These are phyloP conservation scores for Brienomyrus brachyistius DNA, from an alignment of 2,113 vertebrate species.

Conservation along the genomic window DNA sequence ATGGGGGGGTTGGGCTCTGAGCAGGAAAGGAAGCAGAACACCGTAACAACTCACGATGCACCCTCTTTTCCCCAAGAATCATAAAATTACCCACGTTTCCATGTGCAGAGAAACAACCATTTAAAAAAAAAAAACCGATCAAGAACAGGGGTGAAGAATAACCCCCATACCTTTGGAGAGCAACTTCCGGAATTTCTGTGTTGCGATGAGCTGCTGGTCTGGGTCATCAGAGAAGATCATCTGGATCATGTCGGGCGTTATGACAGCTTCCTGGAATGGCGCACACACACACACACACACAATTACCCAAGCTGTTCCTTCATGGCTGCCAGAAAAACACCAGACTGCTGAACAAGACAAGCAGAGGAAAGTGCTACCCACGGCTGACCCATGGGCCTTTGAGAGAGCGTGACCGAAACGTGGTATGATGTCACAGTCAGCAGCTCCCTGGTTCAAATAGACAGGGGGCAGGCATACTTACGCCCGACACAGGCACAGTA, in stretches of 20 bases:
- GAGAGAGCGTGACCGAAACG: background rate
- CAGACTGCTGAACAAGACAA: background rate
- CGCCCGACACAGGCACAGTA: slow-evolving; percentile 77
- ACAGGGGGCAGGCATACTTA: slow-evolving; percentile 42
- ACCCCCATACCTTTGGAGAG: slow-evolving; percentile 73
- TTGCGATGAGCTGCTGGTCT: slow-evolving; percentile 80
- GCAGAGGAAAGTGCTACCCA: background rate
- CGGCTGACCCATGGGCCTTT: background rate
- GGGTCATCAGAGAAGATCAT: slow-evolving; percentile 88
- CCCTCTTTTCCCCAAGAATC: background rate
- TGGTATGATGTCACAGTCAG: background rate
- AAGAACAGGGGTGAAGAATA: background rate
- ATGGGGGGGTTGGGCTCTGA: slow-evolving; percentile 89
- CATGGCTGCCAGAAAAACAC: background rate
- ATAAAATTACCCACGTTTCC: background rate
- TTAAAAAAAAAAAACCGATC: background rate
- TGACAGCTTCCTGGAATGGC: slow-evolving; percentile 75
- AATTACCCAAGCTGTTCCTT: background rate
- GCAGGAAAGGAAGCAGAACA: background rate
- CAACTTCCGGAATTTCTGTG: slow-evolving; percentile 85
- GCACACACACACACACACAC: background rate
- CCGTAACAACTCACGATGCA: background rate
- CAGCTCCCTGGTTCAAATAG: background rate
- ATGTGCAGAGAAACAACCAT: background rate
- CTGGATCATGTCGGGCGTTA: slow-evolving; percentile 83